Evolutionary conservation across 2,113 vertebrate species (phyloP).

Genomic region (Alethe diademata): DNA sequence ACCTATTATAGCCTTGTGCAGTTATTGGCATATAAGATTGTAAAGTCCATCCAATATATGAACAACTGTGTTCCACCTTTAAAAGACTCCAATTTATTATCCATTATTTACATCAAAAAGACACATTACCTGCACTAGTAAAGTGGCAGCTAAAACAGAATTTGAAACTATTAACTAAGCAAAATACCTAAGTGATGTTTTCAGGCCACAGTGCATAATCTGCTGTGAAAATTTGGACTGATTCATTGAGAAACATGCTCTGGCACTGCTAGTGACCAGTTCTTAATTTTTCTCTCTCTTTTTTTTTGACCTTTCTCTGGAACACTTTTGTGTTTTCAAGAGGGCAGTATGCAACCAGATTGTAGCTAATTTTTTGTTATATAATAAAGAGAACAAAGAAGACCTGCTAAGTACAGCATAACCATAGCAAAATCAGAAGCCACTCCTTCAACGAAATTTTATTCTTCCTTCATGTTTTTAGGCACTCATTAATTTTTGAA

Average conservation of each 20-base stretch:
- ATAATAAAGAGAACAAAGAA: not conserved
- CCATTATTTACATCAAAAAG: not conserved
- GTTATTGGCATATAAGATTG: not conserved
- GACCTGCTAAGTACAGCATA: not conserved
- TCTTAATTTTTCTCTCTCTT: not conserved
- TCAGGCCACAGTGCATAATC: not conserved
- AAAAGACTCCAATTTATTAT: not conserved
- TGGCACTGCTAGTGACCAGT: not conserved
- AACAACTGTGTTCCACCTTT: not conserved
- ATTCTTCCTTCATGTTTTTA: not conserved
- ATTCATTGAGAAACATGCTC: not conserved
- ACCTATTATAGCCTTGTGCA: not conserved
- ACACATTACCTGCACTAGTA: not conserved
- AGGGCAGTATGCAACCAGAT: not conserved
- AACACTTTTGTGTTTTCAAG: not conserved
- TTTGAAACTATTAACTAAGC: not conserved
- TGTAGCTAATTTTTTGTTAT: not conserved
- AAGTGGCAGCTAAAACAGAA: not conserved
- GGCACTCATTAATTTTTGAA: conserved; percentile 5
- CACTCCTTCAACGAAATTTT: not conserved
- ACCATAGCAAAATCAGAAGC: not conserved
- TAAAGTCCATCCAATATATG: not conserved
- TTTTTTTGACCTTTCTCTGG: not conserved
- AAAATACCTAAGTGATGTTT: not conserved
- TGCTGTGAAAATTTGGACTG: not conserved